phyloP scores from a whole-genome alignment of 2,113 vertebrate genomes.

The Elgaria multicarinata region DNA sequence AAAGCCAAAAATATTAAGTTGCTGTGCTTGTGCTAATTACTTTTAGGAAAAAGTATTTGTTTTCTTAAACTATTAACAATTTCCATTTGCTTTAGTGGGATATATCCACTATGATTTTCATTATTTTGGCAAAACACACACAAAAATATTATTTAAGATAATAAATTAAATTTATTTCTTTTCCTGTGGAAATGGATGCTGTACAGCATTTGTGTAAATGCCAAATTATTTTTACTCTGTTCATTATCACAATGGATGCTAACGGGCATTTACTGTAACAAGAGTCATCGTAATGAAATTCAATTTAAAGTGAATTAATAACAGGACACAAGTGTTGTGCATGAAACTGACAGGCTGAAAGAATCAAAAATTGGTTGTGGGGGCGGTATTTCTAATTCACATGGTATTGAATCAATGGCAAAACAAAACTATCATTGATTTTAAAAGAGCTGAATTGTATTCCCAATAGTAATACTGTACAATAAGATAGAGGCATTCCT shows the following conservation, averaged over 20 bases:
- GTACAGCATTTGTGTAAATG: neutral
- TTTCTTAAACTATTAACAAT: conserved; percentile 42
- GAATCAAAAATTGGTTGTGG: neutral
- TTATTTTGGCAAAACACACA: neutral
- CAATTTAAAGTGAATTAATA: conserved; percentile 30
- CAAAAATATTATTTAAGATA: conserved; percentile 23
- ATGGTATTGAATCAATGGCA: neutral
- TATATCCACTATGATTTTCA: neutral
- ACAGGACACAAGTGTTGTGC: neutral
- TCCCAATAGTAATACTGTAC: neutral
- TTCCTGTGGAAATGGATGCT: neutral
- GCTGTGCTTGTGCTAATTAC: conserved; percentile 29
- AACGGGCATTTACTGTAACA: conserved; percentile 31
- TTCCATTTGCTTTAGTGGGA: conserved; percentile 17
- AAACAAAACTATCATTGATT: neutral
- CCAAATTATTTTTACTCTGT: neutral
- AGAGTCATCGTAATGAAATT: conserved; percentile 33
- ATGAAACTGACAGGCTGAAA: neutral
- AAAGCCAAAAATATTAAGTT: conserved; percentile 20
- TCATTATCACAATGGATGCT: conserved; percentile 23
- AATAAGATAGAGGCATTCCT: neutral
- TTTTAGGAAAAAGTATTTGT: conserved; percentile 30
- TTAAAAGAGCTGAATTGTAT: neutral
- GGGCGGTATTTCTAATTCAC: neutral
- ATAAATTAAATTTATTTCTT: neutral